These are phyloP conservation scores for Sarcophaga rosellei DNA, from an alignment of 2,888 invertebrate genomes.

Conservation along the genomic window DNA sequence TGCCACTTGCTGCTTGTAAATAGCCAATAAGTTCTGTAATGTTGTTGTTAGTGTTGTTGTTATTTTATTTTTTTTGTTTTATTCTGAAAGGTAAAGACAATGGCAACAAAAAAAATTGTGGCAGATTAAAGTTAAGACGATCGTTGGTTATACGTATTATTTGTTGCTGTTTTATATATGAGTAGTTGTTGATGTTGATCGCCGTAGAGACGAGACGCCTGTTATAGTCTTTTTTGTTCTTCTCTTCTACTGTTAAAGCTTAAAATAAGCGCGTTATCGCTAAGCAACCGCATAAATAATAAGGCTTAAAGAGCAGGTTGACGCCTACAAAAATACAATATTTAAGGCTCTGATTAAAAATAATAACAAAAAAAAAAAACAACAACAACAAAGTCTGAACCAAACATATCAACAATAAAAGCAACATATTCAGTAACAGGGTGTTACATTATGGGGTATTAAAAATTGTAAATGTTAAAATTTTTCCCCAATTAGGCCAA, in stretches of 20 bases:
- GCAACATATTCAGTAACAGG: conserved; percentile 32
- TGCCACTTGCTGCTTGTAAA: conserved; percentile 67
- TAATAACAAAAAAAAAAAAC: conserved; percentile 31
- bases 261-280: conserved; percentile 77
- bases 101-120: conserved; percentile 24
- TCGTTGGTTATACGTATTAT: conserved; percentile 34
- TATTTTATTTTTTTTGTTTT: no score
- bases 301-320: conserved; percentile 81
- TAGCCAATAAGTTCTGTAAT: conserved; percentile 64
- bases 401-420: conserved; percentile 1
- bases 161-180: conserved; percentile 49
- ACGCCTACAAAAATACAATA: conserved; percentile 78
- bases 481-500: background rate
- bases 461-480: no score
- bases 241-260: conserved; percentile 59
- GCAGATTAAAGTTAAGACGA: conserved; percentile 66
- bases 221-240: conserved; percentile 21
- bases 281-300: conserved; percentile 80
- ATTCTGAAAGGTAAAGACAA: conserved; percentile 38
- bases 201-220: conserved; percentile 64
- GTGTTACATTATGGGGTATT: background rate
- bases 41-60: no score
- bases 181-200: conserved; percentile 68
- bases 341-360: conserved; percentile 57
- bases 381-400: background rate